These are phyloP conservation scores for Geococcyx californianus DNA, from an alignment of 2,113 vertebrate species.

Conservation along the genomic window DNA sequence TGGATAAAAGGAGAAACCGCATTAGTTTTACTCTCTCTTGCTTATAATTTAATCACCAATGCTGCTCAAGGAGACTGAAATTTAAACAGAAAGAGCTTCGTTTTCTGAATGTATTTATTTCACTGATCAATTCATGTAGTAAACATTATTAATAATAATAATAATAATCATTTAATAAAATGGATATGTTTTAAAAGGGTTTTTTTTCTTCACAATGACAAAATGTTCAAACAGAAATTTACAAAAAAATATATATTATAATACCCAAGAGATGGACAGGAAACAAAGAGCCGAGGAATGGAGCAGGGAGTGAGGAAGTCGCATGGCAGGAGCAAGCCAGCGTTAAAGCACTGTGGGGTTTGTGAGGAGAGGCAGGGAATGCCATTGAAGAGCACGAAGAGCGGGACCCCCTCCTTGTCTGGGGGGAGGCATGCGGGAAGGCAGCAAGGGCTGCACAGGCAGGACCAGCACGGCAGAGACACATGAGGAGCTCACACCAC, in stretches of 20 bases:
- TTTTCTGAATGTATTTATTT: slow-evolving; percentile 61
- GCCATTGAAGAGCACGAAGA: not conserved
- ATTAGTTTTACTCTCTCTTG: not conserved
- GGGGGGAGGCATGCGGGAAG: not conserved
- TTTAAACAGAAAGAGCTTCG: not conserved
- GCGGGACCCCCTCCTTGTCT: not conserved
- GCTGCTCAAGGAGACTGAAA: not conserved
- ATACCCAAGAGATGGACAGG: slow-evolving; percentile 7
- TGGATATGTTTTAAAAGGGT: slow-evolving; percentile 63
- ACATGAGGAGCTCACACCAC: not conserved
- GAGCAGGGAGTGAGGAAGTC: not conserved
- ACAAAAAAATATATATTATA: slow-evolving; percentile 58
- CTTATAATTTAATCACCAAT: not conserved
- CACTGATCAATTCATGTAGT: slow-evolving; percentile 73
- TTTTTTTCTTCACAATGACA: slow-evolving; percentile 69
- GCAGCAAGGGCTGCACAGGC: slow-evolving; percentile 26
- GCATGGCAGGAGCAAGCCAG: slow-evolving; percentile 25
- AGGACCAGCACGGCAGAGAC: not conserved
- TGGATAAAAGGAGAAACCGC: not conserved
- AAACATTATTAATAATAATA: slow-evolving; percentile 68
- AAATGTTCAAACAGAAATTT: slow-evolving; percentile 70
- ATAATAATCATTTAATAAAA: slow-evolving; percentile 74
- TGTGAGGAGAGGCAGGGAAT: not conserved
- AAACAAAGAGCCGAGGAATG: slow-evolving; percentile 45
- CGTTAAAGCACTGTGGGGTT: not conserved